phyloP scores from a whole-genome alignment of 2,888 invertebrate genomes.

The Hydraecia micacea region DNA sequence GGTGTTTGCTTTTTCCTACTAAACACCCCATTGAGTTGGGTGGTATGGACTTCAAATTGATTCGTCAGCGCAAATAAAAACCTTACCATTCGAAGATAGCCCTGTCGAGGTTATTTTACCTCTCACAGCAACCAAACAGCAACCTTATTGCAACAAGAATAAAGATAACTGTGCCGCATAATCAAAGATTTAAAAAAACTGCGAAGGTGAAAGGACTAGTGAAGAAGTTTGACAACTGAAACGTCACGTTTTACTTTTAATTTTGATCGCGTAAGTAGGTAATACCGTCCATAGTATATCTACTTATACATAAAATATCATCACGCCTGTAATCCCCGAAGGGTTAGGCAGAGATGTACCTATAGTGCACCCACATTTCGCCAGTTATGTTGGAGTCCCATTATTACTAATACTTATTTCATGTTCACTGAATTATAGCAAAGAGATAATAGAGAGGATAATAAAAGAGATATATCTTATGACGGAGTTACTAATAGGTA shows the following conservation, averaged over 20 bases:
- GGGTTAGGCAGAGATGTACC: too few relatives aligned
- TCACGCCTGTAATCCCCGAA: too few relatives aligned
- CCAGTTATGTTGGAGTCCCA: too few relatives aligned
- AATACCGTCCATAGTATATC: too few relatives aligned
- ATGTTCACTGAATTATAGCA: not conserved
- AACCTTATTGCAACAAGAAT: not conserved
- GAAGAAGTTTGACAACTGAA: not conserved
- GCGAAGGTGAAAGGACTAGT: not conserved
- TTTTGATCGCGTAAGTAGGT: too few relatives aligned
- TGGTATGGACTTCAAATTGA: not conserved
- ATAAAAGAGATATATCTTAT: not conserved
- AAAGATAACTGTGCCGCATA: not conserved
- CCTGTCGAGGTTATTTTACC: not conserved
- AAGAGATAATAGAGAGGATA: not conserved
- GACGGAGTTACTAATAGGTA: not conserved
- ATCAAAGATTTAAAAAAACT: not conserved
- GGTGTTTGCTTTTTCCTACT: not conserved
- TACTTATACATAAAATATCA: too few relatives aligned
- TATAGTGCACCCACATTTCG: too few relatives aligned
- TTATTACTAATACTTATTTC: not conserved
- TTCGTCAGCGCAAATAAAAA: not conserved
- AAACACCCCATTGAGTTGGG: not conserved
- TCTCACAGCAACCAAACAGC: not conserved
- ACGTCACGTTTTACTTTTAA: not conserved
- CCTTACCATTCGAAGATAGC: not conserved